A percentile compares a stretch with the other conserved stretches of the same genome.
Conservation (phyloP, 2,797 vertebrate genomes). For the Gymnothorax javanicus region DNA sequence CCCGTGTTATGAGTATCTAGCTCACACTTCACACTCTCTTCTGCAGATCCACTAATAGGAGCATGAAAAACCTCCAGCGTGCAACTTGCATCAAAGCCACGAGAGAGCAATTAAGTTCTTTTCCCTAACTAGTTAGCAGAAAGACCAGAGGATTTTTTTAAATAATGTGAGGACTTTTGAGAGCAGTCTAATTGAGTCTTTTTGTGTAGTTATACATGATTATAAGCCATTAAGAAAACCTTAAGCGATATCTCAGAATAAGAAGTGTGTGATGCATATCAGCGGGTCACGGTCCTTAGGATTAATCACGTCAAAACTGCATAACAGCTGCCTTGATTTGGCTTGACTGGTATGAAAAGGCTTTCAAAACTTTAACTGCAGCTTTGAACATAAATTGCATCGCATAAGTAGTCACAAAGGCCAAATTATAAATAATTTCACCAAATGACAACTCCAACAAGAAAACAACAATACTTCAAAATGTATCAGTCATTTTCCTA, state of each 20-base stretch:
- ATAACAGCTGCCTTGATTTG: slow-evolving; percentile 60
- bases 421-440: slow-evolving; percentile 55
- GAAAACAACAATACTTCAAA: neutral
- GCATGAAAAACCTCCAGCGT: slow-evolving; percentile 72
- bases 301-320: slow-evolving; percentile 70
- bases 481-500: neutral
- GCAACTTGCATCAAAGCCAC: slow-evolving; percentile 76
- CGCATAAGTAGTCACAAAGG: slow-evolving; percentile 34
- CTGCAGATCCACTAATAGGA: slow-evolving; percentile 74
- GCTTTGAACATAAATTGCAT: slow-evolving; percentile 68
- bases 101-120: slow-evolving; percentile 79
- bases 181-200: slow-evolving; percentile 78
- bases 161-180: slow-evolving; percentile 72
- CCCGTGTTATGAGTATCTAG: slow-evolving; percentile 51
- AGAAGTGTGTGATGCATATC: slow-evolving; percentile 73
- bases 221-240: slow-evolving; percentile 75
- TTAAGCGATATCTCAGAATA: slow-evolving; percentile 70
- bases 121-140: slow-evolving; percentile 76
- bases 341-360: slow-evolving; percentile 56
- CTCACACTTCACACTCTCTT: slow-evolving; percentile 52
- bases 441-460: slow-evolving; percentile 51
- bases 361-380: slow-evolving; percentile 59
- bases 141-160: slow-evolving; percentile 65
- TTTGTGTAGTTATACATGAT: slow-evolving; percentile 81
- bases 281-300: slow-evolving; percentile 63